Conservation (phyloP, 2,888 invertebrate genomes). For the Hesperia comma region DNA sequence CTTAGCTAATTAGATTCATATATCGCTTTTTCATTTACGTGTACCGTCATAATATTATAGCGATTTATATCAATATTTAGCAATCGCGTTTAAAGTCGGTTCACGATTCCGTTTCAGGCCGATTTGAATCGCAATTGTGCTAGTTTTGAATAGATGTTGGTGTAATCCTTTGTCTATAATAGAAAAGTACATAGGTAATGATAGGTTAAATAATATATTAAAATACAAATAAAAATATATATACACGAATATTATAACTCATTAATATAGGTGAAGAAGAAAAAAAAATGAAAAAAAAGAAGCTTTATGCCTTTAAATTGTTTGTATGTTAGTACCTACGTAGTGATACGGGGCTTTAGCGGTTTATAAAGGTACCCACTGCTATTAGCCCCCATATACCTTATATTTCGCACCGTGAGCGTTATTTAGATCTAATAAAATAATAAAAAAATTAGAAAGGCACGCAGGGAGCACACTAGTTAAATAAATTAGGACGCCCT, state of each 20-base stretch:
- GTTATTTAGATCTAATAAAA: constrained; percentile 76
- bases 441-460: constrained; percentile 62
- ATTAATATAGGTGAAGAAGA: constrained; percentile 72
- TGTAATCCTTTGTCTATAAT: constrained; percentile 80
- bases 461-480: constrained; percentile 15
- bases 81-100: constrained; percentile 19
- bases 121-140: constrained; percentile 35
- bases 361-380: constrained; percentile 69
- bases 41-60: constrained; percentile 41
- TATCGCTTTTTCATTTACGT: constrained; percentile 68
- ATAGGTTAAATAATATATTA: constrained; percentile 76
- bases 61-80: constrained; percentile 27
- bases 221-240: constrained; percentile 84
- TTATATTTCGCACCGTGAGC: constrained; percentile 76
- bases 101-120: constrained; percentile 16
- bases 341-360: constrained; percentile 67
- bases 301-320: constrained; percentile 82
- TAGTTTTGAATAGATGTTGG: constrained; percentile 70
- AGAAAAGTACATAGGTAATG: constrained; percentile 77
- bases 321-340: constrained; percentile 75
- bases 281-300: constrained; percentile 72
- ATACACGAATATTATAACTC: constrained; percentile 81
- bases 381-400: constrained; percentile 59
- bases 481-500: too few relatives aligned
- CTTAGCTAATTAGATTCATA: constrained; percentile 79